These are phyloP conservation scores for Campoplex nolae DNA, from an alignment of 2,888 invertebrate genomes.

Conservation along the genomic window DNA sequence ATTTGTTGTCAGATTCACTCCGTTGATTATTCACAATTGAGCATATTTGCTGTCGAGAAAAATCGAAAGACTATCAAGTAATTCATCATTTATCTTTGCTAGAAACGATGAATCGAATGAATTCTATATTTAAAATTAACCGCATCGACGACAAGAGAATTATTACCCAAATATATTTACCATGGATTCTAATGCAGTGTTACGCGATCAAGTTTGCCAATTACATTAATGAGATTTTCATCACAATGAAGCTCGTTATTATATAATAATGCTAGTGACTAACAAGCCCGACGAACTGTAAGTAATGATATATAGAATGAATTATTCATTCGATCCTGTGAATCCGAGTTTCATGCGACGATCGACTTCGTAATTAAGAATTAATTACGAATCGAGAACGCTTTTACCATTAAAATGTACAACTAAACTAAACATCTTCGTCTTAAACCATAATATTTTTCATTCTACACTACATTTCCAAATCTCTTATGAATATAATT, in stretches of 20 bases:
- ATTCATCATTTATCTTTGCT: not conserved
- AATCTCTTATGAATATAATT: not conserved
- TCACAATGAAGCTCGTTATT: not conserved
- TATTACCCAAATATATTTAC: not conserved
- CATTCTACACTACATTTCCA: not conserved
- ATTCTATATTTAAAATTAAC: not conserved
- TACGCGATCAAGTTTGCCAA: not conserved
- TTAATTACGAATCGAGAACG: not conserved
- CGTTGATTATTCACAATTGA: no score
- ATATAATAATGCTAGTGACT: not conserved
- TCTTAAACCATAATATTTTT: not conserved
- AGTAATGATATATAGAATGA: no score
- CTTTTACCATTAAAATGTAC: not conserved
- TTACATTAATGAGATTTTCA: constrained; percentile 7
- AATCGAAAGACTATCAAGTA: not conserved
- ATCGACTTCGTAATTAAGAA: no score
- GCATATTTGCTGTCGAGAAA: not conserved
- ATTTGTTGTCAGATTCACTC: no score
- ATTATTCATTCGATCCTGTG: no score
- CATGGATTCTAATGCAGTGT: not conserved
- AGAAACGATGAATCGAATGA: not conserved
- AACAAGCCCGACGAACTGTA: not conserved
- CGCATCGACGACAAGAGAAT: not conserved
- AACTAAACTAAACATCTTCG: no score
- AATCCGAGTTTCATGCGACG: no score